These are phyloP conservation scores for Melipona quadrifasciata DNA, from an alignment of 1,140 invertebrate genomes.

Conservation along the genomic window DNA sequence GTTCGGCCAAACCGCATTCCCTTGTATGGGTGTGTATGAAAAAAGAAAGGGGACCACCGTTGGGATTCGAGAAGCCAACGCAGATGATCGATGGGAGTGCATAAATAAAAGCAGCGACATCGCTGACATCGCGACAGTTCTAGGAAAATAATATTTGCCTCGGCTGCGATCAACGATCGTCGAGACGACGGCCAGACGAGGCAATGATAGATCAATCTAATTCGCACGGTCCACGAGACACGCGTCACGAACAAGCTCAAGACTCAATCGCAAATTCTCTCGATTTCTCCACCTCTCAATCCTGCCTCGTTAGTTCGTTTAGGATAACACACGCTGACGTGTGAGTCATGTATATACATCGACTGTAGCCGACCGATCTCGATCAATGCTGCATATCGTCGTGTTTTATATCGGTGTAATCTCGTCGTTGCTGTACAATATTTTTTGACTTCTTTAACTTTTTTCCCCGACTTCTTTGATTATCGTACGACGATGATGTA, in stretches of 20 bases:
- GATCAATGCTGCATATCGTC: neutral
- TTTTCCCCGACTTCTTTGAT: neutral
- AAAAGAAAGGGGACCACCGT: neutral
- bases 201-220: slow-evolving; percentile 81
- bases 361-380: neutral
- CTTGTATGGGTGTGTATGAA: neutral
- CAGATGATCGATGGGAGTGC: slow-evolving; percentile 28
- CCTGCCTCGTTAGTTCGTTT: neutral
- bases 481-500: neutral
- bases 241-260: slow-evolving; percentile 58
- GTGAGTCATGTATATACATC: neutral
- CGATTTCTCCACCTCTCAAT: neutral
- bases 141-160: slow-evolving; percentile 72
- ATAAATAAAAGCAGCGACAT: slow-evolving; percentile 36
- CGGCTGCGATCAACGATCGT: slow-evolving; percentile 75
- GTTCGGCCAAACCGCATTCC: neutral
- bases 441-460: neutral
- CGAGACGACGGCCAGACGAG: slow-evolving; percentile 79
- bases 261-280: slow-evolving; percentile 36
- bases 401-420: neutral
- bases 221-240: slow-evolving; percentile 74
- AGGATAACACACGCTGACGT: neutral
- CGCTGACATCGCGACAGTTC: slow-evolving; percentile 60
- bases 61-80: neutral
- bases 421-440: neutral